Evolutionary conservation across 2,888 invertebrate species (phyloP).

Genomic region (Elegia similella): DNA sequence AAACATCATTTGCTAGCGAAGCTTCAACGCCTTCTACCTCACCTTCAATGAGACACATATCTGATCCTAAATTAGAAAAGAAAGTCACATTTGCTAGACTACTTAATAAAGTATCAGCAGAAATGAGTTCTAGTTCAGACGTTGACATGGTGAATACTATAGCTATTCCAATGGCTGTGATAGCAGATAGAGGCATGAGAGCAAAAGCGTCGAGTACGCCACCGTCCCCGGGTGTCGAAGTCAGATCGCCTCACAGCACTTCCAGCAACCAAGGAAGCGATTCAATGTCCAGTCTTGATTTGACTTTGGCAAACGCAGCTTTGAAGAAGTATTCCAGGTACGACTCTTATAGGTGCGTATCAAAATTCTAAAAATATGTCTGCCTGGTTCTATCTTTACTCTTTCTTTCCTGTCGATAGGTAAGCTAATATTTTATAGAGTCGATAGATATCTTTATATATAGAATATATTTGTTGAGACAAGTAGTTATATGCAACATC

Average conservation of each 20-base stretch:
- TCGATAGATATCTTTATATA: too few relatives aligned
- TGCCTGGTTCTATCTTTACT: background rate
- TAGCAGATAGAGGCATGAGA: slow-evolving; percentile 62
- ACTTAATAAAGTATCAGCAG: slow-evolving; percentile 87
- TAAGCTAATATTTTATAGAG: too few relatives aligned
- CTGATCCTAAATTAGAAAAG: slow-evolving; percentile 87
- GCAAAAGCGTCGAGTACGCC: slow-evolving; percentile 79
- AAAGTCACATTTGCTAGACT: slow-evolving; percentile 89
- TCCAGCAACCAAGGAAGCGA: slow-evolving; percentile 90
- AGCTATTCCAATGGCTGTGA: slow-evolving; percentile 72
- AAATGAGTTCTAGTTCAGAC: slow-evolving; percentile 89
- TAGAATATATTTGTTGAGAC: too few relatives aligned
- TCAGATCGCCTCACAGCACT: slow-evolving; percentile 84
- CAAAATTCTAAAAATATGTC: background rate
- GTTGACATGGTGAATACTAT: slow-evolving; percentile 82
- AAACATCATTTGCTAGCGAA: slow-evolving; percentile 83
- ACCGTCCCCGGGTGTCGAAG: slow-evolving; percentile 85
- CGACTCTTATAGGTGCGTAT: slow-evolving; percentile 19
- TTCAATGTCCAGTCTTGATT: slow-evolving; percentile 87
- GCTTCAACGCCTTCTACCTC: slow-evolving; percentile 77
- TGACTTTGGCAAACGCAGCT: slow-evolving; percentile 83
- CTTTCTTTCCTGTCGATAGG: background rate
- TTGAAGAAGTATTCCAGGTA: slow-evolving; percentile 80
- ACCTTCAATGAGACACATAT: slow-evolving; percentile 79
- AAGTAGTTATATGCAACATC: too few relatives aligned